Conservation (phyloP, 2,797 vertebrate genomes). For the Otolemur crassicaudatus region DNA sequence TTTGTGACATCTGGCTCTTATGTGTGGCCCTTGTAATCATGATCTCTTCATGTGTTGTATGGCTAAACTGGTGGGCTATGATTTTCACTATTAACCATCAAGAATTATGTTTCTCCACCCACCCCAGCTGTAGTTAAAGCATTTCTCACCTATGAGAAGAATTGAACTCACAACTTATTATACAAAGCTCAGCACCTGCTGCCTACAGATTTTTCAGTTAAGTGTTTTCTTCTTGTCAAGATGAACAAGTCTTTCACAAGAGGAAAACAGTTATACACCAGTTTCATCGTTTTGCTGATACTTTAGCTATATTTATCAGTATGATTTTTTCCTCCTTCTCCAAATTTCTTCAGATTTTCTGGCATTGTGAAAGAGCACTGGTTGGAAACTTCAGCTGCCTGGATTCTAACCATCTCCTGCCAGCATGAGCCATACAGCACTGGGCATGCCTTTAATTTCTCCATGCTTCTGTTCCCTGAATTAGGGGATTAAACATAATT, state of each 20-base stretch:
- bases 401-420: background rate
- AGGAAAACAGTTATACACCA: background rate
- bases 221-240: background rate
- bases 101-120: conserved; percentile 10
- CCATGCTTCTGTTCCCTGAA: background rate
- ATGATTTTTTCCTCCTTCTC: background rate
- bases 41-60: background rate
- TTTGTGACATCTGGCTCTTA: background rate
- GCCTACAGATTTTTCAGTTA: background rate
- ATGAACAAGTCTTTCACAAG: background rate
- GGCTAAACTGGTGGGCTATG: background rate
- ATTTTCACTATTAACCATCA: background rate
- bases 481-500: background rate
- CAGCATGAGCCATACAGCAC: background rate
- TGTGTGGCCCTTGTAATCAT: background rate
- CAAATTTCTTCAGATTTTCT: background rate
- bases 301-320: background rate
- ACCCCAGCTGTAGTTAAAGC: background rate
- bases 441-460: background rate
- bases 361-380: background rate
- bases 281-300: background rate
- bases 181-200: conserved; percentile 38
- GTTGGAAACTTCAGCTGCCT: background rate
- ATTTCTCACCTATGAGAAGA: background rate
- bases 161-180: background rate